phyloP scores from a whole-genome alignment of 2,888 invertebrate genomes.

The Oscheius sp. region DNA sequence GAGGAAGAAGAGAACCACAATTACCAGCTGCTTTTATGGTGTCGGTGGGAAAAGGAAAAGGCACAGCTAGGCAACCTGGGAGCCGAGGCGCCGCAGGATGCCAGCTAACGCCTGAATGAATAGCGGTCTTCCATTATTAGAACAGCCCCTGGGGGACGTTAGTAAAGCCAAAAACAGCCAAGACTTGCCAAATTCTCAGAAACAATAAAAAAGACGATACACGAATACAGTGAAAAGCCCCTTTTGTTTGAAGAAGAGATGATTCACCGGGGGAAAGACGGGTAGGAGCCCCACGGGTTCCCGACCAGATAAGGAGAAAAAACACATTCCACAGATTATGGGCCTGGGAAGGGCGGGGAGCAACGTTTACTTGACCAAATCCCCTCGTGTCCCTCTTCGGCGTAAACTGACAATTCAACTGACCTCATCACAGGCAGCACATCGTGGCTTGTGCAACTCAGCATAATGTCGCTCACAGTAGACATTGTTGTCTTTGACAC shows the following conservation, averaged over 20 bases:
- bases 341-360: not conserved
- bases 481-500: conserved; percentile 86
- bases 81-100: conserved; percentile 2
- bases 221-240: not conserved
- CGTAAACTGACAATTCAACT: conserved; percentile 14
- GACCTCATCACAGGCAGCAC: conserved; percentile 98
- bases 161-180: not conserved
- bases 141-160: conserved; percentile 13
- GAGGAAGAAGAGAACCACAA: not conserved
- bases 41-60: not conserved
- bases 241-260: not conserved
- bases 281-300: not conserved
- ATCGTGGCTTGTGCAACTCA: conserved; percentile 92
- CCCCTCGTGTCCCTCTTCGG: conserved; percentile 1
- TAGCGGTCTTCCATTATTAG: conserved; percentile 28
- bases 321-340: not conserved
- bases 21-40: not conserved
- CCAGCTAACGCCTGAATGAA: conserved; percentile 18
- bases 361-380: conserved; percentile 10
- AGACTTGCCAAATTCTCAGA: conserved; percentile 2
- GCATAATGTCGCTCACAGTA: conserved; percentile 97
- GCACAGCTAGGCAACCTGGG: not conserved
- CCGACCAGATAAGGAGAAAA: not conserved
- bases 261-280: conserved; percentile 5
- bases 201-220: conserved; percentile 10